Evolutionary conservation across 2,113 vertebrate species (phyloP).

Genomic region (Sebastes schlegelii): DNA sequence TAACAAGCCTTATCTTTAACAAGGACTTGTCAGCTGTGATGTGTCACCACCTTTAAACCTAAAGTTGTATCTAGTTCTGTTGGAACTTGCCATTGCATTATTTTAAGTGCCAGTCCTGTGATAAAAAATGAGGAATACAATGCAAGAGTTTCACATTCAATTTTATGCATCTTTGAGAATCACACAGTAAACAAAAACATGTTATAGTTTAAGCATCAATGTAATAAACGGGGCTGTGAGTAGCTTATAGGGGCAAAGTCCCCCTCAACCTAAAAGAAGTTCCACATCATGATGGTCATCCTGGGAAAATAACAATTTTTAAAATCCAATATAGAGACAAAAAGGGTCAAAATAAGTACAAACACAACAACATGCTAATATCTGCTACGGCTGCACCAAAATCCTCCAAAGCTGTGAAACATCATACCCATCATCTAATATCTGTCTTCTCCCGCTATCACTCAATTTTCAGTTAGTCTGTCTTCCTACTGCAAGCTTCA

Average conservation of each 20-base stretch:
- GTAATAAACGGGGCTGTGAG: conserved; percentile 44
- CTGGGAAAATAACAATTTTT: conserved; percentile 5
- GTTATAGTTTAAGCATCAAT: conserved; percentile 17
- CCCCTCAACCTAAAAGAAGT: conserved; percentile 11
- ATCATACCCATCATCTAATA: conserved; percentile 1
- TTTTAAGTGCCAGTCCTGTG: background rate
- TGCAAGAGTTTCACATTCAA: conserved; percentile 21
- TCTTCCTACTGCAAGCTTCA: conserved; percentile 10
- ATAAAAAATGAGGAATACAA: background rate
- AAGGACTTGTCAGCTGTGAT: too few relatives aligned
- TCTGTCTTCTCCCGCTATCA: background rate
- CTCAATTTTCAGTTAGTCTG: conserved; percentile 7
- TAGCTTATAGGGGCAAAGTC: conserved; percentile 12
- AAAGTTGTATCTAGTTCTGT: background rate
- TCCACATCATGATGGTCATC: conserved; percentile 5
- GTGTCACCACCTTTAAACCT: background rate
- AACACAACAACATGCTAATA: conserved; percentile 3
- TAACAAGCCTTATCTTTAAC: too few relatives aligned
- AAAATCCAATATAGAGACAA: conserved; percentile 12
- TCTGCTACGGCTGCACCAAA: conserved; percentile 8
- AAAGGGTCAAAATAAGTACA: conserved; percentile 21
- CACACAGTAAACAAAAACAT: conserved; percentile 57
- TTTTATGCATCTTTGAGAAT: conserved; percentile 61
- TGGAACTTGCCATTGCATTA: background rate
- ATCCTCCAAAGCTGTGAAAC: conserved; percentile 21